phyloP scores from a whole-genome alignment of 2,113 vertebrate species.

The Rhagologus leucostigma region DNA sequence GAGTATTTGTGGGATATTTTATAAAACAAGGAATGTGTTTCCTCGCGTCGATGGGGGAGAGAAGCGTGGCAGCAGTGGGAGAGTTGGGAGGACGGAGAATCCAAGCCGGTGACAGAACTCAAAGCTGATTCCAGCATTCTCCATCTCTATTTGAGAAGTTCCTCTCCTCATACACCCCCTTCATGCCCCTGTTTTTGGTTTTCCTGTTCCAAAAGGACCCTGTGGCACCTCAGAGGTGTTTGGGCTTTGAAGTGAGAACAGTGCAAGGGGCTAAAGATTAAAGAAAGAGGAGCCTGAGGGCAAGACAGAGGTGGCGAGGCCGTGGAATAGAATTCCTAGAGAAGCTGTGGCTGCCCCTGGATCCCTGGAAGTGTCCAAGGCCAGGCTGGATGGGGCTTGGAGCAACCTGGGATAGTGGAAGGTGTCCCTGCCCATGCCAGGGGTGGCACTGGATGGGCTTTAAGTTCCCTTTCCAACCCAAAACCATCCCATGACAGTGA shows the following conservation, averaged over 20 bases:
- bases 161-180: neutral
- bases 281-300: neutral
- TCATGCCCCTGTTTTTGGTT: neutral
- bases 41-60: fast-evolving
- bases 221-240: neutral
- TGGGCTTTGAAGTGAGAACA: neutral
- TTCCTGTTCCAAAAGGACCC: neutral
- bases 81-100: neutral
- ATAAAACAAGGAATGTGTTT: fast-evolving
- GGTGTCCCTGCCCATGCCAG: neutral
- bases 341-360: neutral
- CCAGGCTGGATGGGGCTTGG: neutral
- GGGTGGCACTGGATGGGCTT: neutral
- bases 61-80: neutral
- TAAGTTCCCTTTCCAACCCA: neutral
- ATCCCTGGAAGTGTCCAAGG: neutral
- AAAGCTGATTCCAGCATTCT: neutral
- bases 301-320: fast-evolving
- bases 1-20: neutral
- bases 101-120: neutral
- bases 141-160: neutral
- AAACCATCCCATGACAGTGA: neutral
- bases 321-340: neutral
- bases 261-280: too few species aligned
- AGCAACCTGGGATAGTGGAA: fast-evolving